Evolutionary conservation across 2,888 invertebrate species (phyloP).

Genomic region (Scaptomyza parva): DNA sequence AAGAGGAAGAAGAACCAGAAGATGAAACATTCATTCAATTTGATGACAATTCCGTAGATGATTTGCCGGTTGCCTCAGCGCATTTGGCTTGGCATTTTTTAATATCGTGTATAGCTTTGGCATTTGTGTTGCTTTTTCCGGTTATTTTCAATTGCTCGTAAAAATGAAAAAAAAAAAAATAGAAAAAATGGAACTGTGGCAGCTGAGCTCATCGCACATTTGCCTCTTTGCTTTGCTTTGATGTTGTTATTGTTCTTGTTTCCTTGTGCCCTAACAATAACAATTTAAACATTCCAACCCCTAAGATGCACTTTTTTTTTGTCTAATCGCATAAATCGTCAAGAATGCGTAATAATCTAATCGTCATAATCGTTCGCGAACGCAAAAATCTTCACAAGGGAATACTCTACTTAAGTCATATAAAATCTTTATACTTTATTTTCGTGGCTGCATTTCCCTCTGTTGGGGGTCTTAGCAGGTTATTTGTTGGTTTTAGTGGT

Average conservation of each 20-base stretch:
- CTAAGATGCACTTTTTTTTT: slow-evolving; percentile 52
- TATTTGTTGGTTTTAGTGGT: neutral
- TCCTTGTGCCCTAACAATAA: slow-evolving; percentile 38
- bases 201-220: slow-evolving; percentile 69
- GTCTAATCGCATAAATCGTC: slow-evolving; percentile 76
- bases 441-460: slow-evolving; percentile 35
- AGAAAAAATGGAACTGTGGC: slow-evolving; percentile 46
- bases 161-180: slow-evolving; percentile 26
- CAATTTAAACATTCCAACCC: slow-evolving; percentile 55
- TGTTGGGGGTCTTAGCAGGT: slow-evolving; percentile 1
- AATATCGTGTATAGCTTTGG: slow-evolving; percentile 65
- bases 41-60: slow-evolving; percentile 80
- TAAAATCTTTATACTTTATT: slow-evolving; percentile 4
- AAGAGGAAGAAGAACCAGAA: too few relatives aligned
- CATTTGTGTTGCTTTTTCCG: slow-evolving; percentile 34
- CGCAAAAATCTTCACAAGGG: slow-evolving; percentile 59
- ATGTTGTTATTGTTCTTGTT: slow-evolving; percentile 53
- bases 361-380: slow-evolving; percentile 69
- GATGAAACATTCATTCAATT: slow-evolving; percentile 67
- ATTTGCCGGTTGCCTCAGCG: slow-evolving; percentile 78
- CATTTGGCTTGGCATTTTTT: slow-evolving; percentile 75
- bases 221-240: slow-evolving; percentile 40
- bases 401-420: slow-evolving; percentile 22
- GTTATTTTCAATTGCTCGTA: slow-evolving; percentile 47
- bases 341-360: slow-evolving; percentile 81